These are phyloP conservation scores for Epirrhoe tristata DNA, from an alignment of 2,888 invertebrate genomes.

Conservation along the genomic window DNA sequence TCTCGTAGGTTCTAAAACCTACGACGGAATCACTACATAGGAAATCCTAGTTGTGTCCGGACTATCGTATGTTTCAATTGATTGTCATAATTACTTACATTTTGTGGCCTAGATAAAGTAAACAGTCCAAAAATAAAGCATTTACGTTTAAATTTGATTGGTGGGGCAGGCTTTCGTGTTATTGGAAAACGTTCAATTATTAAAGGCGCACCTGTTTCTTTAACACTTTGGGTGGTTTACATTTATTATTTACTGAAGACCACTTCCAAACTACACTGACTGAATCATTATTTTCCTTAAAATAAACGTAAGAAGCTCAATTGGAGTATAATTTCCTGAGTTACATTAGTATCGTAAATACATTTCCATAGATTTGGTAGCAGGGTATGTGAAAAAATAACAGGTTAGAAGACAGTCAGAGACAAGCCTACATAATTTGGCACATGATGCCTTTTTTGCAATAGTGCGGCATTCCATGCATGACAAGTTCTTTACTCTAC, in stretches of 20 bases:
- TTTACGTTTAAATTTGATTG: slow-evolving; percentile 40
- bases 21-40: too few relatives aligned
- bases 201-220: slow-evolving; percentile 43
- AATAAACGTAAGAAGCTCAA: background rate
- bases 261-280: slow-evolving; percentile 4
- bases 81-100: background rate
- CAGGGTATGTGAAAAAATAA: too few relatives aligned
- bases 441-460: too few relatives aligned
- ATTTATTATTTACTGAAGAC: slow-evolving; percentile 31
- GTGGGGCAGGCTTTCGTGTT: slow-evolving; percentile 43
- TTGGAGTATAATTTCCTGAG: background rate
- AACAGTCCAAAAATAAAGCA: slow-evolving; percentile 19
- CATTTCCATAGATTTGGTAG: too few relatives aligned
- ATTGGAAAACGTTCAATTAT: slow-evolving; percentile 47
- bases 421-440: too few relatives aligned
- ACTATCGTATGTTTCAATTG: background rate
- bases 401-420: too few relatives aligned
- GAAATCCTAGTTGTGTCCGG: too few relatives aligned
- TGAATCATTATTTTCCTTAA: background rate
- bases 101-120: background rate
- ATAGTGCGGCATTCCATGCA: too few relatives aligned
- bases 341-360: background rate
- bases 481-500: too few relatives aligned
- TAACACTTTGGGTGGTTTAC: slow-evolving; percentile 16
- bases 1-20: too few relatives aligned